A percentile compares a stretch with the other conserved stretches of the same genome.
Conservation (phyloP, 1,140 invertebrate species). For the Apolygus lucorum region DNA sequence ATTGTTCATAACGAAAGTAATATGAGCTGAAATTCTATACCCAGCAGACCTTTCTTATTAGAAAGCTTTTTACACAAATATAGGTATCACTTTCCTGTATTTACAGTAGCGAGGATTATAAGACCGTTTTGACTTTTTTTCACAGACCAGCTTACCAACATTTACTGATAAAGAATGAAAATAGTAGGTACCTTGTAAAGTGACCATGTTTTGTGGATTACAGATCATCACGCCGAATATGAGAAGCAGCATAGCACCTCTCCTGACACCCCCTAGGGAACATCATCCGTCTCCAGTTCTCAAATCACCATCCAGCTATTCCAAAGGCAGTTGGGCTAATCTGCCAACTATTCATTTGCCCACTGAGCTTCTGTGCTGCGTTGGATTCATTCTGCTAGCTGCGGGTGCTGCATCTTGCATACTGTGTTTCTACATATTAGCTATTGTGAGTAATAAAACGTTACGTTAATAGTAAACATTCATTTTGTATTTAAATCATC, state of each 20-base stretch:
- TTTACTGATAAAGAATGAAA: no score
- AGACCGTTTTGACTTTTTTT: no score
- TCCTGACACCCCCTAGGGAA: constrained; percentile 17
- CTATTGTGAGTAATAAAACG: constrained; percentile 26
- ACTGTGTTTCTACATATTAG: constrained; percentile 25
- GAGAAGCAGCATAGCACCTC: constrained; percentile 21
- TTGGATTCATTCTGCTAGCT: constrained; percentile 26
- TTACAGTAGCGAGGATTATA: no score
- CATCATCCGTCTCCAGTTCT: background rate
- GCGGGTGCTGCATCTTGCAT: constrained; percentile 24
- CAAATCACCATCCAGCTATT: constrained; percentile 18
- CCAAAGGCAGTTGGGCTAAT: constrained; percentile 19
- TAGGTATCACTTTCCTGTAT: no score
- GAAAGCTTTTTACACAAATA: no score
- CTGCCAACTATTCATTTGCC: constrained; percentile 24
- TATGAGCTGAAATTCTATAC: no score
- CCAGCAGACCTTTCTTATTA: no score
- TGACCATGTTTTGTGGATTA: no score
- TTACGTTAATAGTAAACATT: background rate
- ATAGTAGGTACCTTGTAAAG: no score
- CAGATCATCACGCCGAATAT: constrained; percentile 24
- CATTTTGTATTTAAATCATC: no score
- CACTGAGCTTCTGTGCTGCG: constrained; percentile 25
- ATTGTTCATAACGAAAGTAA: no score
- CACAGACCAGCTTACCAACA: no score